Evolutionary conservation across 2,113 vertebrate genomes (phyloP), one percentile per base, ranked within the genome.

Genomic region (Pterocles orientalis): DNA sequence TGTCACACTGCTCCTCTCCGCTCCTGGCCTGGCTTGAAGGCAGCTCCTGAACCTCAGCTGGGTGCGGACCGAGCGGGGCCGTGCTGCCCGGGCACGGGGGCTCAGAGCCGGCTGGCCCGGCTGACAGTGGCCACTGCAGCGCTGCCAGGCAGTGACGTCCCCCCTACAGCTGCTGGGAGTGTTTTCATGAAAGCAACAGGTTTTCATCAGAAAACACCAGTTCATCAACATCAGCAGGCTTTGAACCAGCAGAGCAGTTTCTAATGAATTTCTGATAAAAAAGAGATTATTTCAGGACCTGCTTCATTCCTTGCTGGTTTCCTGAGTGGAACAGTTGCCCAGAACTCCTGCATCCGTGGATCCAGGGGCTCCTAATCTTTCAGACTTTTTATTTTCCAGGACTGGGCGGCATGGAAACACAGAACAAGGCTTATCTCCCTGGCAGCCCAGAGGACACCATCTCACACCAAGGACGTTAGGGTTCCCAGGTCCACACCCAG

Each of bases 41-140:
- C 84, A 84, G 54, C 41, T 47, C 1, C 0, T 1, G 33, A 26
- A 28, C 25, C 78, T 29, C 4, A 10, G 13, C 9, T 0, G 3
- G 31, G 7, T 5, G 2, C 9, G 9, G 16, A 25, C 20, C 0
- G 0, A 29, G 41, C 10, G 19, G 29, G 19, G 34, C 56, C 2
- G 0, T 0, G 0, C 12, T 47, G 15, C 34, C n/a, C 2, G 1
- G 18, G 4, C 7, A 2, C 1, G 13, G 20, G 68, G 76, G 33
- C 62, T 62, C 43, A 3, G n/a, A 10, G 28, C 53, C 36, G 9
- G 2, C 24, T 33, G 45, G 18, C 39, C 62, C 12, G 1, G 10
- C 69, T 56, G 73, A 26, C 34, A 3, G 25, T 5, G 18, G 13
- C 6, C 28, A 18, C 21, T 57, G 72, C 41, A 62, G 70, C 31